Evolutionary conservation across 2,797 vertebrate species (phyloP).

Genomic region (Microctenopoma steveboyesi): DNA sequence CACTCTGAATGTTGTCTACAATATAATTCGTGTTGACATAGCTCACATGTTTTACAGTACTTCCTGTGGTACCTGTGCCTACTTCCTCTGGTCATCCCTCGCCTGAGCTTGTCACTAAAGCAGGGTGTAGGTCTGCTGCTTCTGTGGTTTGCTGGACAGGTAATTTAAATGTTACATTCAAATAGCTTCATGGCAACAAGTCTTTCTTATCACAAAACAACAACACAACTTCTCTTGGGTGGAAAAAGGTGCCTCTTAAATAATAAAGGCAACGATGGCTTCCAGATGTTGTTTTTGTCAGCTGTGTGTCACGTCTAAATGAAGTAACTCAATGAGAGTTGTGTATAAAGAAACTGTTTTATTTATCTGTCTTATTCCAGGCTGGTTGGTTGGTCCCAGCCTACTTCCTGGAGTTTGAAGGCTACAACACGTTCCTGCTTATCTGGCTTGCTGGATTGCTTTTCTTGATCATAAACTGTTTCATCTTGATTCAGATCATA

Average conservation of each 20-base stretch:
- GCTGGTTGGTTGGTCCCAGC: slow-evolving; percentile 90
- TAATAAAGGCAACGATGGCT: background rate
- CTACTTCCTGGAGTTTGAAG: slow-evolving; percentile 93
- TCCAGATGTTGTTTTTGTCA: background rate
- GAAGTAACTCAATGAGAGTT: background rate
- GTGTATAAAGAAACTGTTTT: background rate
- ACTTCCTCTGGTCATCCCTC: slow-evolving; percentile 89
- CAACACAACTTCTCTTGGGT: background rate
- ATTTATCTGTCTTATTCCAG: slow-evolving; percentile 62
- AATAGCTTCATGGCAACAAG: too few relatives aligned
- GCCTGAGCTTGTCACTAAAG: slow-evolving; percentile 81
- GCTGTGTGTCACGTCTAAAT: background rate
- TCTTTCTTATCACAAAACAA: too few relatives aligned
- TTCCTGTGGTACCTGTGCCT: slow-evolving; percentile 96
- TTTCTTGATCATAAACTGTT: slow-evolving; percentile 90
- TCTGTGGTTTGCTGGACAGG: slow-evolving; percentile 92
- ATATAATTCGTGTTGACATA: too few relatives aligned
- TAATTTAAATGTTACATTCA: slow-evolving; percentile 46
- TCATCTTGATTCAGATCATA: slow-evolving; percentile 89
- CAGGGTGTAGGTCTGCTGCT: slow-evolving; percentile 79
- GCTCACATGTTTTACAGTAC: slow-evolving; percentile 54
- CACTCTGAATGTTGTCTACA: too few relatives aligned
- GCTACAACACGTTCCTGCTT: slow-evolving; percentile 87
- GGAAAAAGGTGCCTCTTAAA: background rate
- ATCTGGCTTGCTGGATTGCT: slow-evolving; percentile 91